These are phyloP conservation scores for Aleiodes sp. DNA, from an alignment of 1,140 invertebrate genomes.

Conservation along the genomic window DNA sequence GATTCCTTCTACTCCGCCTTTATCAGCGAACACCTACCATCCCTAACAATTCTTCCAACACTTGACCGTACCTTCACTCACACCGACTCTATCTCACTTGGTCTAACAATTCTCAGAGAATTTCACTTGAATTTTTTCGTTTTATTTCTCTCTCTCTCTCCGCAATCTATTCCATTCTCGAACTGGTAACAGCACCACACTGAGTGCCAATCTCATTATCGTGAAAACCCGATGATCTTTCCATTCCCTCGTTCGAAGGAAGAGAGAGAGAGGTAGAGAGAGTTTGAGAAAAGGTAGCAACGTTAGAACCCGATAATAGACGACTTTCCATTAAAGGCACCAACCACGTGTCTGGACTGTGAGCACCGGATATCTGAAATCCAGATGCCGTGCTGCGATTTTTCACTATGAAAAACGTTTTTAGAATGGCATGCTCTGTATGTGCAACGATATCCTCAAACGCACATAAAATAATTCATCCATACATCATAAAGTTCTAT, in stretches of 20 bases:
- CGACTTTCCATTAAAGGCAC: slow-evolving; percentile 32
- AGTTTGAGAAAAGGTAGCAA: background rate
- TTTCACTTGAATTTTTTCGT: slow-evolving; percentile 12
- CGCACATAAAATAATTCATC: background rate
- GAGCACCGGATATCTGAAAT: slow-evolving; percentile 25
- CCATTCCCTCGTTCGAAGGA: background rate
- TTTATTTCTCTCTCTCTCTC: background rate
- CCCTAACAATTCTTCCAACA: slow-evolving; percentile 11
- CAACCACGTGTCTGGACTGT: slow-evolving; percentile 31
- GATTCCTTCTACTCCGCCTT: background rate
- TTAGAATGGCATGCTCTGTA: background rate
- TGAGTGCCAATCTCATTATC: slow-evolving; percentile 31
- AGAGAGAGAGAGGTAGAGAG: background rate
- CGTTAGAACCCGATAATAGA: slow-evolving; percentile 32
- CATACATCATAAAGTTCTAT: background rate
- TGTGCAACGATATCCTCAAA: background rate
- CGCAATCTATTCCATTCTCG: background rate
- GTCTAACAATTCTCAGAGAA: background rate
- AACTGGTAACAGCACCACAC: slow-evolving; percentile 23
- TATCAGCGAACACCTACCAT: background rate
- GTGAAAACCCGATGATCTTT: slow-evolving; percentile 32
- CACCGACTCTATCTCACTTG: background rate
- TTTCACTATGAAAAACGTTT: slow-evolving; percentile 20
- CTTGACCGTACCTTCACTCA: slow-evolving; percentile 16
- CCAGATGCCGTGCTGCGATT: slow-evolving; percentile 29